Base-by-base conservation (phyloP, 1,140 invertebrate genomes). In the Drosophila arawakana region DNA sequence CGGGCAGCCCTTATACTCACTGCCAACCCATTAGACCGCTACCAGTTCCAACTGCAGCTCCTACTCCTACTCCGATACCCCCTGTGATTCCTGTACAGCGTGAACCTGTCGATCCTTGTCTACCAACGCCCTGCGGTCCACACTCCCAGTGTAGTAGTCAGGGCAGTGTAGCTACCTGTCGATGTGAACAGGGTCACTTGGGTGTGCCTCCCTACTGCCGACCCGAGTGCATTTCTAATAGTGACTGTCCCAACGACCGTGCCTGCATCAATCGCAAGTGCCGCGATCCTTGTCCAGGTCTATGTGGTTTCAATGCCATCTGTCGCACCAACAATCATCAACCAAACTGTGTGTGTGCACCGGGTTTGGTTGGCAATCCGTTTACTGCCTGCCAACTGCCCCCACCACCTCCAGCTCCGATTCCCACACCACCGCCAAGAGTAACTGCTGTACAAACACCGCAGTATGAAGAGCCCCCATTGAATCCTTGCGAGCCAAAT, bases 351-450 rank as follows among this genome's bases (percentile, higher is more conserved):
- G 92, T 92, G 13, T 97, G 96, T 91, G 90, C 94, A 41, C 91
- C 93, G n/a, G 94, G 95, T 41, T 95, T 96, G 93, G 94, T 94
- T 37, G 96, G 96, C 49, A 95, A 96, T 93, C 96, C 96, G 13
- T 96, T 88, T 96, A 96, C 85, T 92, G 68, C 67, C 9, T 80
- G 72, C 6, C 80, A 78, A 83, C 93, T 76, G 92, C 94, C 95
- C 93, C 95, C 50, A 91, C 94, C 77, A 73, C 73, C 67, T 59
- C 69, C 63, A 10, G 8, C 39, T 10, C 74, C 74, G 6, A 15
- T 10, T 3, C 52, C 78, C 1, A 11, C 25, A 7, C 78, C 62
- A 6, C 81, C 92, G 91, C 78, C 79, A 25, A 78, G 67, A 70
- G 95, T 96, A 13, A 89, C 80, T 69, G 95, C 96, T 46, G 96